These are phyloP conservation scores for Abrostola tripartita DNA, from an alignment of 2,888 invertebrate species.

Conservation along the genomic window DNA sequence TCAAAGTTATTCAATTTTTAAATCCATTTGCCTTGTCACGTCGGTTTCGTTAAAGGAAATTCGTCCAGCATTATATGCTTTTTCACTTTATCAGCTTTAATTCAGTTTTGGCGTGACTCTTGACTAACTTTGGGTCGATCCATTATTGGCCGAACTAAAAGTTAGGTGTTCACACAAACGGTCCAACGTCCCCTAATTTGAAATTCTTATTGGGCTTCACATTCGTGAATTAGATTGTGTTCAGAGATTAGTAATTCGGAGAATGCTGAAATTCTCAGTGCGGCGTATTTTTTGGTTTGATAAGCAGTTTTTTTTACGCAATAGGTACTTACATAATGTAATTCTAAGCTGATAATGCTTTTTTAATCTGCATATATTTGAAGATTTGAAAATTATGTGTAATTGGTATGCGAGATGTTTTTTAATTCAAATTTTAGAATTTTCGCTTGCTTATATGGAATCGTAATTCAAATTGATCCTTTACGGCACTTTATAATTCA, in stretches of 20 bases:
- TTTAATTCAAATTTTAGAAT: background rate
- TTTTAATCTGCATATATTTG: slow-evolving; percentile 28
- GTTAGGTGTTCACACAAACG: slow-evolving; percentile 60
- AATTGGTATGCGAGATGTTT: slow-evolving; percentile 8
- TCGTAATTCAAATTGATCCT: too few species aligned
- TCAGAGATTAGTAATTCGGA: slow-evolving; percentile 56
- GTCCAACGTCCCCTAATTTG: slow-evolving; percentile 60
- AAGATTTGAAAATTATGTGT: slow-evolving; percentile 13
- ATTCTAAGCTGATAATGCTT: slow-evolving; percentile 14
- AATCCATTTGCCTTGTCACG: slow-evolving; percentile 57
- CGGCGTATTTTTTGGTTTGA: slow-evolving; percentile 32
- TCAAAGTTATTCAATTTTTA: slow-evolving; percentile 51
- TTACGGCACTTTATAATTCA: too few species aligned
- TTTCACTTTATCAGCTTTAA: slow-evolving; percentile 65
- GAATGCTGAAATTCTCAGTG: slow-evolving; percentile 51
- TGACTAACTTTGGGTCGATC: slow-evolving; percentile 62
- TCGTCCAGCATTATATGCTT: slow-evolving; percentile 56
- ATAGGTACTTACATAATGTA: slow-evolving; percentile 23
- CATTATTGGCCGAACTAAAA: slow-evolving; percentile 64
- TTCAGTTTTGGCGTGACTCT: slow-evolving; percentile 66
- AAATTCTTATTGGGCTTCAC: slow-evolving; percentile 68
- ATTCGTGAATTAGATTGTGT: slow-evolving; percentile 64
- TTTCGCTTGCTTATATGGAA: too few species aligned
- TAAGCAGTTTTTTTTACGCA: slow-evolving; percentile 36
- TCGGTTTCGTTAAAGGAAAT: slow-evolving; percentile 49